Base-by-base conservation (phyloP, 64 coral and sea anemone species). In the Catalaphyllia jardinei region DNA sequence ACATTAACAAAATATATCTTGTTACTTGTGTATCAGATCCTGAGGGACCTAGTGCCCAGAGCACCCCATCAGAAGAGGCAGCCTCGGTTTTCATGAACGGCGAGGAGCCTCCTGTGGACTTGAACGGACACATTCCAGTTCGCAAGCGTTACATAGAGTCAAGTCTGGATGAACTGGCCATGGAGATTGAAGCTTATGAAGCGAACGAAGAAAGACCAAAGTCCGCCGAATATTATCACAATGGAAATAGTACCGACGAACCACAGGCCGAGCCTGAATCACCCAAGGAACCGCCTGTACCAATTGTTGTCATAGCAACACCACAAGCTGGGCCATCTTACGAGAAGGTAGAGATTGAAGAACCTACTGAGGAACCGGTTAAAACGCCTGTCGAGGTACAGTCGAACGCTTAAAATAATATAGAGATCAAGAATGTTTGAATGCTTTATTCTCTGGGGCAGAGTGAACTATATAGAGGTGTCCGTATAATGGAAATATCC, bases 161-260 rank as follows among this genome's bases (percentile, higher is more conserved):
- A 30, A 96, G 94, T 78, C 86, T 96, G 67, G 94, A 96, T 79
- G 94, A 96, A n/a, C 91, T 96, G 42, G 94, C 94, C 11, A 78
- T 87, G 59, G 94, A 96, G 75, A 91, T 96, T 60, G 91, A 96
- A 89, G 77, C 89, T 73, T 96, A 96, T 39, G 94, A 96, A 84
- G 69, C 22, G 82, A 29, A 38, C 2, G 81, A 30, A 18, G 71
- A 38, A 4, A 76, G 8, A 22, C 72, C 81, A 0, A 88, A 88
- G 52, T 1, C 39, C 15, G 57, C 54, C 74, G 67, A 22, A 50
- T 30, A 59, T 39, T 5, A 31, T 39, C 14, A 31, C 25, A 38
- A 50, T 28, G 85, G 38, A 10, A 19, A 12, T 1, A 0, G 69
- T 3, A 39, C 20, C 3, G 22, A 11, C 0, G 62, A 84, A 42